Evolutionary conservation across 2,797 vertebrate species (phyloP).

Genomic region (Naso thynnoides): DNA sequence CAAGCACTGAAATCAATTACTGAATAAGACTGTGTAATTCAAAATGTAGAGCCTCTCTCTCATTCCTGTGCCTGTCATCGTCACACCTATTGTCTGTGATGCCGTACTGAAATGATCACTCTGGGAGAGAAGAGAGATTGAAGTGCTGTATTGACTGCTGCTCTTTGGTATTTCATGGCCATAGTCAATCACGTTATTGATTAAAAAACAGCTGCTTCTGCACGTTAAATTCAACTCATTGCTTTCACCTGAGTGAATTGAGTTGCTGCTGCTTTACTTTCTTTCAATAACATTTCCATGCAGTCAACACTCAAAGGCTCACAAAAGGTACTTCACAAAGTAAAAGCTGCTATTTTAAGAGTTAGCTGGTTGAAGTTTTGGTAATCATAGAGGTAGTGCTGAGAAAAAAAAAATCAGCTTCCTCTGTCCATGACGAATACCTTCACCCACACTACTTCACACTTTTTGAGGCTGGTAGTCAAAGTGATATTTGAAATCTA

Average conservation of each 20-base stretch:
- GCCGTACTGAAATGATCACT: slow-evolving; percentile 41
- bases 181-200: slow-evolving; percentile 47
- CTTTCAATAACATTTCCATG: slow-evolving; percentile 8
- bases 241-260: slow-evolving; percentile 1
- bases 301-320: not conserved
- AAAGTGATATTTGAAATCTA: not conserved
- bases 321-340: not conserved
- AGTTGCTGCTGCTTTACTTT: slow-evolving; percentile 13
- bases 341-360: not conserved
- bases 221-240: slow-evolving; percentile 19
- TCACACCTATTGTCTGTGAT: slow-evolving; percentile 58
- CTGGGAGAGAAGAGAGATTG: slow-evolving; percentile 37
- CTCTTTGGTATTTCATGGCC: slow-evolving; percentile 42
- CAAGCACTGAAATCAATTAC: slow-evolving; percentile 75
- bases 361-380: not conserved
- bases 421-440: not conserved
- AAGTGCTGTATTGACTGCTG: slow-evolving; percentile 35
- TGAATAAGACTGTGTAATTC: slow-evolving; percentile 56
- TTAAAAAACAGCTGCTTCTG: slow-evolving; percentile 41
- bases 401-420: no score
- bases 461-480: not conserved
- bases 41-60: slow-evolving; percentile 44
- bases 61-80: slow-evolving; percentile 48
- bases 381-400: not conserved
- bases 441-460: not conserved